Base-by-base conservation (phyloP, 2,113 vertebrate genomes). In the Myocastor coypus region DNA sequence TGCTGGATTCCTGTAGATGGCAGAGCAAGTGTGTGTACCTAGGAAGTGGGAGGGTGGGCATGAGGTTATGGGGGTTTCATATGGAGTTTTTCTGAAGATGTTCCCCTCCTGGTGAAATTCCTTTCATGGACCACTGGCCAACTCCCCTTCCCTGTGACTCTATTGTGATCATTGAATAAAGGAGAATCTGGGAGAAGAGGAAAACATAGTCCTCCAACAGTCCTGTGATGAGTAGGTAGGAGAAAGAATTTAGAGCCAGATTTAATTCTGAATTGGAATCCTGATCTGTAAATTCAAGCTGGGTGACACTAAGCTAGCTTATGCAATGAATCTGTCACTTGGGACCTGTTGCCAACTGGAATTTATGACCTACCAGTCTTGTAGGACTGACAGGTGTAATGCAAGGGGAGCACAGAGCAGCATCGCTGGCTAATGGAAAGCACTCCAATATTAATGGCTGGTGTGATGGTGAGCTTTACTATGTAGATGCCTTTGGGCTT, bases 51-150 rank as follows among this genome's bases (percentile, higher is more conserved):
- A 61, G 0, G 52, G 13, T 55, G 37, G 24, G 5, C 13, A 4
- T 61, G 28, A 52, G 64, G 20, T 30, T 57, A n/a, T 73, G 17
- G 71, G 71, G 83, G n/a, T 26, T 14, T 2, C 50, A 28, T 37
- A 40, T 89, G 24, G 40, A 13, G 42, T 52, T 83, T 91, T 95
- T 64, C 40, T 94, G 87, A 90, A 89, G 64, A 52, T 52, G 32
- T 42, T 16, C 0, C n/a, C 10, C 16, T 80, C 7, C 13, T 16
- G 14, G n/a, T 75, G 55, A 61, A 81, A 89, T 32, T 10, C 26
- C 63, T 71, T 85, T 50, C 26, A 37, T 50, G 22, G 37, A 64
- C 32, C 42, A 32, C 4, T 13, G 64, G 17, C 7, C 77, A 50
- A 0, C 34, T 86, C 40, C 80, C n/a, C n/a, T 10, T 1, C 2